phyloP scores from a whole-genome alignment of 1,140 invertebrate genomes.

The Magallana angulata region DNA sequence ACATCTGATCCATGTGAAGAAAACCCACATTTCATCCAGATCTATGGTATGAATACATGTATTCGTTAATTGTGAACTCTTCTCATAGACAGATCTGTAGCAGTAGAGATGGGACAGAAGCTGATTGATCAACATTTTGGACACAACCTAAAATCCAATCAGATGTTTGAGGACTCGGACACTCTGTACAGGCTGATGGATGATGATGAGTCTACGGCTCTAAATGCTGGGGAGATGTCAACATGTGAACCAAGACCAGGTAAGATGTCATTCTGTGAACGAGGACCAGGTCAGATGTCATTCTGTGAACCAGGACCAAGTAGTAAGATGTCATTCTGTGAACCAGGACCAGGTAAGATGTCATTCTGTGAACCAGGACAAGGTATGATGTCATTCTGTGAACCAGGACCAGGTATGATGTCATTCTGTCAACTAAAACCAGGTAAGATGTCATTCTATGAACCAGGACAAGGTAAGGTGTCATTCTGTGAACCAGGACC shows the following conservation, averaged over 20 bases:
- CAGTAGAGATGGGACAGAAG: constrained; percentile 77
- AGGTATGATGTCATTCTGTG: too few relatives aligned
- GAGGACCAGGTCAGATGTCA: background rate
- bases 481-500: too few relatives aligned
- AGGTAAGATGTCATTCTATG: too few relatives aligned
- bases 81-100: constrained; percentile 70
- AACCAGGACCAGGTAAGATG: too few relatives aligned
- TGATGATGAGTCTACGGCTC: constrained; percentile 74
- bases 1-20: too few relatives aligned
- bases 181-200: constrained; percentile 76
- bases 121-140: constrained; percentile 78
- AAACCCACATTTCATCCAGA: too few relatives aligned
- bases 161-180: constrained; percentile 67
- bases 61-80: background rate
- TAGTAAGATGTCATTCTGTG: too few relatives aligned
- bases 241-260: constrained; percentile 71
- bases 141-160: constrained; percentile 67
- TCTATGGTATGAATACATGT: too few relatives aligned
- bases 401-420: too few relatives aligned
- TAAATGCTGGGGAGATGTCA: constrained; percentile 72
- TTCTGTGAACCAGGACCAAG: background rate
- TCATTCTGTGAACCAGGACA: too few relatives aligned
- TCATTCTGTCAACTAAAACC: too few relatives aligned
- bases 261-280: constrained; percentile 40
- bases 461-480: too few relatives aligned